Percentiles rank a stretch among this genome's conserved stretches.
Evolutionary conservation across 2,888 invertebrate species (phyloP).

Genomic region (Netelia inedita): DNA sequence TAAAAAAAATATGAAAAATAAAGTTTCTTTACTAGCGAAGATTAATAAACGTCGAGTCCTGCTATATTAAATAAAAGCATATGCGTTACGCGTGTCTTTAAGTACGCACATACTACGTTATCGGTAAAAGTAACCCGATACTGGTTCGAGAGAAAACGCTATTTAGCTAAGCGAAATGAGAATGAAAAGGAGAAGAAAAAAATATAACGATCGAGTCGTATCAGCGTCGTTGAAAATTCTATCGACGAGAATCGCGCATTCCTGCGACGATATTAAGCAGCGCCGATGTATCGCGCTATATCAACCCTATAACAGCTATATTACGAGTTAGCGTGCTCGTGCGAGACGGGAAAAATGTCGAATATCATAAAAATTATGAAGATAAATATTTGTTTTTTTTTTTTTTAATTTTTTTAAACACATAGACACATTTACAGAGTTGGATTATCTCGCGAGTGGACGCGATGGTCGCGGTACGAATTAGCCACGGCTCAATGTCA

Average conservation of each 20-base stretch:
- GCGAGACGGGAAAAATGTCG: background rate
- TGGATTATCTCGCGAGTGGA: background rate
- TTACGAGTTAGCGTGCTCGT: slow-evolving; percentile 52
- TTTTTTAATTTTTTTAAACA: background rate
- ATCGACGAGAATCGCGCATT: slow-evolving; percentile 38
- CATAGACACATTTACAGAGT: background rate
- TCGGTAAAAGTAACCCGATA: slow-evolving; percentile 49
- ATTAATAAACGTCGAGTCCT: too few relatives aligned
- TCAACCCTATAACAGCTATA: slow-evolving; percentile 56
- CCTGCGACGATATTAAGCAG: slow-evolving; percentile 52
- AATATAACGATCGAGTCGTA: background rate
- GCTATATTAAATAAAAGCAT: too few relatives aligned
- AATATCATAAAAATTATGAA: too few relatives aligned
- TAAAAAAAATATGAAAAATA: background rate
- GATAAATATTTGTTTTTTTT: background rate
- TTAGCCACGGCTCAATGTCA: slow-evolving; percentile 17
- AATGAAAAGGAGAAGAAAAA: slow-evolving; percentile 19
- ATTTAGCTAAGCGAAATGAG: slow-evolving; percentile 14
- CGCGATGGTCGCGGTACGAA: background rate
- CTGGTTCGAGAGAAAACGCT: slow-evolving; percentile 59
- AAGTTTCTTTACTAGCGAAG: too few relatives aligned
- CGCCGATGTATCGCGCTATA: slow-evolving; percentile 53
- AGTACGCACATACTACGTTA: slow-evolving; percentile 5
- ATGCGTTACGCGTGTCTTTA: background rate
- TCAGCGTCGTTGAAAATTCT: slow-evolving; percentile 38